Evolutionary conservation across 2,888 invertebrate species (phyloP).

Genomic region (Timema podura): DNA sequence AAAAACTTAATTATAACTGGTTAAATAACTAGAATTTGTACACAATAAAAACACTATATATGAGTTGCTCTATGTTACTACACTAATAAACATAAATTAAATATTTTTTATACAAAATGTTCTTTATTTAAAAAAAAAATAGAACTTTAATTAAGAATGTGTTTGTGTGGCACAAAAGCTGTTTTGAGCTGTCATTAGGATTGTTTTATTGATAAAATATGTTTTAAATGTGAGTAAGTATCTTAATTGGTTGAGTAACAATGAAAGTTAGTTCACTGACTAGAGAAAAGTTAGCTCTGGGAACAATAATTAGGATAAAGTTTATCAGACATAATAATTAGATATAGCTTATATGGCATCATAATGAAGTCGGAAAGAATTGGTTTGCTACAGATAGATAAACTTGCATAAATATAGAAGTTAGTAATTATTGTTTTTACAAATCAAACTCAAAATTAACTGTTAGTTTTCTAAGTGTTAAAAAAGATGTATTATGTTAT

Average conservation of each 20-base stretch:
- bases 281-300: slow-evolving; percentile 26
- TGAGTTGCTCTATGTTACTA: slow-evolving; percentile 20
- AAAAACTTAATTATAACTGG: slow-evolving; percentile 25
- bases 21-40: slow-evolving; percentile 29
- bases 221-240: slow-evolving; percentile 17
- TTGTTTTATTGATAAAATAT: not conserved
- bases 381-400: no score
- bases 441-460: no score
- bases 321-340: not conserved
- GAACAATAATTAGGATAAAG: not conserved
- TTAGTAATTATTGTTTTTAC: no score
- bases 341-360: not conserved
- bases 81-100: slow-evolving; percentile 23
- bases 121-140: slow-evolving; percentile 21
- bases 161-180: slow-evolving; percentile 23
- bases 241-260: slow-evolving; percentile 23
- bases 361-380: not conserved
- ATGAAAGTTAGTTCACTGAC: slow-evolving; percentile 31
- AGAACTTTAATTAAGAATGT: slow-evolving; percentile 13
- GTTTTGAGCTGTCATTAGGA: not conserved
- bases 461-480: no score
- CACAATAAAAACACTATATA: slow-evolving; percentile 27
- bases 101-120: slow-evolving; percentile 19
- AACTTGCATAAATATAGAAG: no score
- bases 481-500: no score